A percentile compares a stretch with the other conserved stretches of the same genome.
Evolutionary conservation across 1,140 invertebrate species (phyloP).

Genomic region (Meloidogyne chitwoodi): DNA sequence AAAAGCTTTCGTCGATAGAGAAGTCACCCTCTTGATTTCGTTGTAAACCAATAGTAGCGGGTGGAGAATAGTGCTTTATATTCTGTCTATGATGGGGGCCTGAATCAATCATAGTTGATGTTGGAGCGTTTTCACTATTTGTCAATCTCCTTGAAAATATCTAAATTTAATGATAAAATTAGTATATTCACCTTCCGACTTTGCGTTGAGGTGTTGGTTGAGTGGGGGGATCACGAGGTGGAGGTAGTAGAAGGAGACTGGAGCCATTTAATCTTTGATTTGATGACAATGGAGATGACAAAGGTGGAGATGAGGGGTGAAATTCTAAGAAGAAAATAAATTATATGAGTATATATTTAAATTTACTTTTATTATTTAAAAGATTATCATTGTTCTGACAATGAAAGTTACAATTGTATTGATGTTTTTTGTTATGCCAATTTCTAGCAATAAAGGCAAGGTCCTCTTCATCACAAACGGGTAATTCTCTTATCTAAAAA

Average conservation of each 20-base stretch:
- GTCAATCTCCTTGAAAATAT: background rate
- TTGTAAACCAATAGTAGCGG: background rate
- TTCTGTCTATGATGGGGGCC: constrained; percentile 14
- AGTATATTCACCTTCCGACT: background rate
- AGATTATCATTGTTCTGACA: background rate
- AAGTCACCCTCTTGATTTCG: constrained; percentile 49
- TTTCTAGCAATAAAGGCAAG: constrained; percentile 35
- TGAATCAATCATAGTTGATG: background rate
- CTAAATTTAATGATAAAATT: background rate
- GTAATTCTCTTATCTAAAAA: constrained; percentile 51
- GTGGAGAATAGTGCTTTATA: background rate
- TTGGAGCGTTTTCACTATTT: background rate
- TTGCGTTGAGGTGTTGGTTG: background rate
- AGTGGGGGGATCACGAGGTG: background rate
- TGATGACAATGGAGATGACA: background rate
- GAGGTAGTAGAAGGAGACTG: background rate
- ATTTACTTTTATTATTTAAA: background rate
- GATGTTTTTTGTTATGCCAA: background rate
- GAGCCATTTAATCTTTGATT: background rate
- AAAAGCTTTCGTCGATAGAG: constrained; percentile 55
- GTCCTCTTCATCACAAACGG: constrained; percentile 56
- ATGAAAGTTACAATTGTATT: background rate
- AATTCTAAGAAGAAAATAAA: background rate
- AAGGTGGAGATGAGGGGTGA: background rate
- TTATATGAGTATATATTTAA: background rate